Percentiles rank a stretch among this genome's conserved stretches.
These are phyloP conservation scores for Acanthornis magna DNA, from an alignment of 2,797 vertebrate species.

Conservation along the genomic window DNA sequence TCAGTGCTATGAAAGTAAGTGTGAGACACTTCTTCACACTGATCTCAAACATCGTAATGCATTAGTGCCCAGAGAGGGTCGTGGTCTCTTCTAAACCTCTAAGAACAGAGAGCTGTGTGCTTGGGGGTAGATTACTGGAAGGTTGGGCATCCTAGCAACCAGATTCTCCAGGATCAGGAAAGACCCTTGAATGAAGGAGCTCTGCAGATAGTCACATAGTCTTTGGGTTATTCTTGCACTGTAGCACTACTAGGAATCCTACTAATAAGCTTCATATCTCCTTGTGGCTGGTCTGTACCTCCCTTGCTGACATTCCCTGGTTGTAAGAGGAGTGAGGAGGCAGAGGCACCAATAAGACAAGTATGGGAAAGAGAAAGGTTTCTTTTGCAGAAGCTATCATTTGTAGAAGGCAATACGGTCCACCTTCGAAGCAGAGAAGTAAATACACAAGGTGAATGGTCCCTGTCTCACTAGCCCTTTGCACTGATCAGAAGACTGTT, in stretches of 20 bases:
- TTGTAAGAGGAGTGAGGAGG: not conserved
- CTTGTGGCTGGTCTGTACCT: not conserved
- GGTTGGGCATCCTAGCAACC: not conserved
- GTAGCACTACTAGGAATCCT: not conserved
- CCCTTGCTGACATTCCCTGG: not conserved
- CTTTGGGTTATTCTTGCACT: not conserved
- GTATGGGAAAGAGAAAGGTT: not conserved
- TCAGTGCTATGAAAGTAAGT: not conserved
- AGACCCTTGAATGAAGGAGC: not conserved
- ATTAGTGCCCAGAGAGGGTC: not conserved
- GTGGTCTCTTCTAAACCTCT: not conserved
- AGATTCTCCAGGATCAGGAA: not conserved
- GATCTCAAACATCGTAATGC: not conserved
- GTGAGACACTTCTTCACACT: not conserved
- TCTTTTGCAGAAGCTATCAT: not conserved
- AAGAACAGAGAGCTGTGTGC: not conserved
- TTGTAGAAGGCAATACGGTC: not conserved
- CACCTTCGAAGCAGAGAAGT: not conserved
- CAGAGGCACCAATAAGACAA: not conserved
- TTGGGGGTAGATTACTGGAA: not conserved
- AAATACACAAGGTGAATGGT: not conserved
- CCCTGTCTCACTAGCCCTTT: not conserved
- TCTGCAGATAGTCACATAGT: not conserved
- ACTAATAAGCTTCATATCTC: not conserved
- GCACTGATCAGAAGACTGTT: not conserved